Evolutionary conservation across 2,888 invertebrate genomes (phyloP), one percentile per base, ranked within the genome.

Genomic region (Epirrita christyi): DNA sequence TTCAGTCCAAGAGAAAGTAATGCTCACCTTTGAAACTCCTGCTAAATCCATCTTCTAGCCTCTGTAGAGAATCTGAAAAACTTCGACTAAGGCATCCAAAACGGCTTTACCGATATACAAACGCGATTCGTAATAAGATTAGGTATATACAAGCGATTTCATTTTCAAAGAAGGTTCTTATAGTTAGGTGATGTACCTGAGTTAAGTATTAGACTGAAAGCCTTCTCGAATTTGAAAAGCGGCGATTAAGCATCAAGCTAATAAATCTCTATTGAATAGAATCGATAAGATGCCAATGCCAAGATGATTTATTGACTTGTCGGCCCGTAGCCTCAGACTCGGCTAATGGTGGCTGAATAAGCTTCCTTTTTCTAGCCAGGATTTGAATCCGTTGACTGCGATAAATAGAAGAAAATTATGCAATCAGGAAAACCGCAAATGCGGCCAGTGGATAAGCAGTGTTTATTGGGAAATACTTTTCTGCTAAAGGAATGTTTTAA

Each of bases 261-360:
- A 80, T 82, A 81, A 83, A 86, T 85, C 78, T 81, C 79, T 81
- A 81, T 85, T 85, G 77, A 88, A 86, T 85, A 78, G 84, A 84
- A 83, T 83, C 83, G 83, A 81, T 82, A 81, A 83, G 83, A 86
- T 80, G 84, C 81, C 80, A 78, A 78, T 75, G 78, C 77, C 70
- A 79, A 80, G 81, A 89, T 89, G 88, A 89, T 88, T 89, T 88
- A 89, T 88, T 84, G 86, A 84, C 85, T 86, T 76, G 75, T 73
- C 79, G 76, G 73, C 76, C 77, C 70, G 72, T 72, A 73, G 71
- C 61, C 64, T 71, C 70, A 70, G 65, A 67, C 62, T 66, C 62
- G 64, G 58, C 72, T 77, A 77, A 77, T 77, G 78, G 78, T 63
- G 66, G 75, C 75, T 76, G 76, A 76, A 77, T 76, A 75, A 76